Evolutionary conservation across 2,113 vertebrate genomes (phyloP).

Genomic region (Bos javanicus): DNA sequence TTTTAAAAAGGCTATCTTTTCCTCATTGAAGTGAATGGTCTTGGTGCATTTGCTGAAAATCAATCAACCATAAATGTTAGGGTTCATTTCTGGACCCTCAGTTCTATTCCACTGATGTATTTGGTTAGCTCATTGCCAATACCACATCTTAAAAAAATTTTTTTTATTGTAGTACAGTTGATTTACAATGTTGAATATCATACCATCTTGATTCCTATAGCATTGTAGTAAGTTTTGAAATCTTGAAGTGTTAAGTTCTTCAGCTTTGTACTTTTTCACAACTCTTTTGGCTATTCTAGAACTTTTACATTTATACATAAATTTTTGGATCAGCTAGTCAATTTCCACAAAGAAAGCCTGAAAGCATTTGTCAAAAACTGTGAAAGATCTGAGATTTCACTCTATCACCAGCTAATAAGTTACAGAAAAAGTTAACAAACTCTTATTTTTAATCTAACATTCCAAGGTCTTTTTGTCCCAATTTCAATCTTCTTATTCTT

Average conservation of each 20-base stretch:
- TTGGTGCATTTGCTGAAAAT: neutral
- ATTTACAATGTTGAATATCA: neutral
- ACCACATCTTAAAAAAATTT: neutral
- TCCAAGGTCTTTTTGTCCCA: neutral
- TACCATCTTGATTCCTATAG: neutral
- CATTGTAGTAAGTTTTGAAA: neutral
- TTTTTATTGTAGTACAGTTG: neutral
- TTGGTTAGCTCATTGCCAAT: neutral
- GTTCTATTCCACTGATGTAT: neutral
- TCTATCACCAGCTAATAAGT: neutral
- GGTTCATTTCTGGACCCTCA: neutral
- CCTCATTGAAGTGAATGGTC: neutral
- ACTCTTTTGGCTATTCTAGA: neutral
- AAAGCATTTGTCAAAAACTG: neutral
- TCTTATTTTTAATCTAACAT: neutral
- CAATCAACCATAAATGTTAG: neutral
- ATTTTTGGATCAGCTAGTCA: neutral
- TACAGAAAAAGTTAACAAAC: neutral
- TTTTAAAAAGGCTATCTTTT: neutral
- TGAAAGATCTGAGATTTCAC: neutral
- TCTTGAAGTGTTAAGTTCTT: neutral
- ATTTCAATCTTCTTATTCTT: neutral
- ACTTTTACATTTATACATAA: neutral
- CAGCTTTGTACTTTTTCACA: neutral
- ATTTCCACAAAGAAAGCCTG: neutral